A percentile compares a stretch with the other conserved stretches of the same genome.
Evolutionary conservation across 2,888 invertebrate genomes (phyloP).

Genomic region (Ischnura elegans): DNA sequence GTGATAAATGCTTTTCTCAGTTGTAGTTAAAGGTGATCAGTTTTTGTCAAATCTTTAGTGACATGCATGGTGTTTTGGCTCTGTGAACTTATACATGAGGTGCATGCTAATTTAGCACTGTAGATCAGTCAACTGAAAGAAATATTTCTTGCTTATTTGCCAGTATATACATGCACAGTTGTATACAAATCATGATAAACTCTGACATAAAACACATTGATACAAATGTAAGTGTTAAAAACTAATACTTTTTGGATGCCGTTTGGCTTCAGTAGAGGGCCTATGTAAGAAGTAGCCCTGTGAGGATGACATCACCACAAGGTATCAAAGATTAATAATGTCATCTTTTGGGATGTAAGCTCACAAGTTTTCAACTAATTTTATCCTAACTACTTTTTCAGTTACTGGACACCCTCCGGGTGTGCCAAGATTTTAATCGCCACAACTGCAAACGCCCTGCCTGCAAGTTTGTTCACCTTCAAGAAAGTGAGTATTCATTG

Average conservation of each 20-base stretch:
- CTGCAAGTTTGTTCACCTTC: slow-evolving; percentile 99
- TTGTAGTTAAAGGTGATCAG: slow-evolving; percentile 63
- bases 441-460: slow-evolving; percentile 97
- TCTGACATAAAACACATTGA: slow-evolving; percentile 50
- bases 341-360: not conserved
- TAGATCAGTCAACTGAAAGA: slow-evolving; percentile 52
- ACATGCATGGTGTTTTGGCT: slow-evolving; percentile 66
- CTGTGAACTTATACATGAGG: slow-evolving; percentile 51
- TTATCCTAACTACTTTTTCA: slow-evolving; percentile 81
- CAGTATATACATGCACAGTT: slow-evolving; percentile 53
- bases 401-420: slow-evolving; percentile 99
- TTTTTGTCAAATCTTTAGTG: slow-evolving; percentile 57
- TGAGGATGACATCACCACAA: slow-evolving; percentile 63
- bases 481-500: slow-evolving; percentile 88
- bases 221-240: slow-evolving; percentile 29
- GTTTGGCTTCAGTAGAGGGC: slow-evolving; percentile 52
- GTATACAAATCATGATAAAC: slow-evolving; percentile 47
- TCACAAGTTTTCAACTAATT: slow-evolving; percentile 46
- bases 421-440: slow-evolving; percentile 99
- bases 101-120: slow-evolving; percentile 62
- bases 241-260: slow-evolving; percentile 34
- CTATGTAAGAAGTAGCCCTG: slow-evolving; percentile 54
- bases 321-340: slow-evolving; percentile 58
- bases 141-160: slow-evolving; percentile 55
- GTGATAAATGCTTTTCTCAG: slow-evolving; percentile 60